Conservation (phyloP, 2,888 invertebrate genomes). For the Heliconius ethilla region DNA sequence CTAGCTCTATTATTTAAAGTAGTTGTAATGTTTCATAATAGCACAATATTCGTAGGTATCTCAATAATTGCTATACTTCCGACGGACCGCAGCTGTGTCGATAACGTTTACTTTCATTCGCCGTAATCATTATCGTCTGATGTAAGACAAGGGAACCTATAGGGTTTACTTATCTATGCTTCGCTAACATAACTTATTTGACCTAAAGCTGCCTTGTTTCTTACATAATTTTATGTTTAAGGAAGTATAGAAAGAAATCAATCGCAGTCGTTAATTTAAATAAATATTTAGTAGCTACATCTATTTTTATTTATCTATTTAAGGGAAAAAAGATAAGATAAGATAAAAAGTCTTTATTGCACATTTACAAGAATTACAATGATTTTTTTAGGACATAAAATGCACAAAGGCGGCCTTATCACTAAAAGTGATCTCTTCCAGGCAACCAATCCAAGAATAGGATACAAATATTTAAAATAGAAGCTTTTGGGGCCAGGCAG, state of each 20-base stretch:
- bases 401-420: too few species aligned
- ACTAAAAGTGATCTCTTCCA: too few species aligned
- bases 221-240: constrained; percentile 14
- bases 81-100: constrained; percentile 23
- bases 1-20: background rate
- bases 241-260: constrained; percentile 7
- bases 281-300: background rate
- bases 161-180: constrained; percentile 6
- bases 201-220: constrained; percentile 4
- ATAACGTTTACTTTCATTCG: constrained; percentile 36
- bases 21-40: constrained; percentile 2
- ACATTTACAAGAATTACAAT: too few species aligned
- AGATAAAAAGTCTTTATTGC: too few species aligned
- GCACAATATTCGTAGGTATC: background rate
- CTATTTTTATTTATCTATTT: background rate
- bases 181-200: constrained; percentile 15
- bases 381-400: too few species aligned
- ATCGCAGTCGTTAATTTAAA: background rate
- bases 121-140: constrained; percentile 27
- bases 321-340: too few species aligned
- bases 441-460: too few species aligned
- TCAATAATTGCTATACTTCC: constrained; percentile 29
- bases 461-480: too few species aligned
- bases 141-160: constrained; percentile 16
- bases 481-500: too few species aligned